These are phyloP conservation scores for Resseliella maxima DNA, from an alignment of 2,888 invertebrate genomes.

Conservation along the genomic window DNA sequence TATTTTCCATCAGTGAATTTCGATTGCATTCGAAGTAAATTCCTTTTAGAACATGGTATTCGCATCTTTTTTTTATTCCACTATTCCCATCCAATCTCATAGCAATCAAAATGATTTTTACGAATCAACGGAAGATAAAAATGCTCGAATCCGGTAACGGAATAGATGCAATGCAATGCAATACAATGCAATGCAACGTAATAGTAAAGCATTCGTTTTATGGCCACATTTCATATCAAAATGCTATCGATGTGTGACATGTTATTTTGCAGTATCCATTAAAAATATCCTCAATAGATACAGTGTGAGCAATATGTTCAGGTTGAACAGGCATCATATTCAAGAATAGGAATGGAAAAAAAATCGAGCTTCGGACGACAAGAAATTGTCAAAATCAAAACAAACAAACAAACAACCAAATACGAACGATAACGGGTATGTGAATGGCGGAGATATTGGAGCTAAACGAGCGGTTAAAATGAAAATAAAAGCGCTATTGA, in stretches of 20 bases:
- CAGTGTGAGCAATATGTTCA: background rate
- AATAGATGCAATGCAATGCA: background rate
- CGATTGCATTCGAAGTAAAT: background rate
- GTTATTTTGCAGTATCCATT: background rate
- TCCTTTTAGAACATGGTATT: background rate
- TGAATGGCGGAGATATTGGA: background rate
- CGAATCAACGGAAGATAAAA: conserved; percentile 50
- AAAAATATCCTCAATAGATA: background rate
- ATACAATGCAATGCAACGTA: background rate
- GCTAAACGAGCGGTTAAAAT: conserved; percentile 24
- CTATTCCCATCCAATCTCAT: background rate
- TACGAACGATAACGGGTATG: background rate
- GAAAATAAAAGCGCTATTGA: conserved; percentile 30
- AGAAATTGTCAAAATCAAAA: conserved; percentile 33
- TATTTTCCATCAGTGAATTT: background rate
- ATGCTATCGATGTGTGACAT: conserved; percentile 14
- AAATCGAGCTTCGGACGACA: background rate
- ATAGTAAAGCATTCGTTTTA: background rate
- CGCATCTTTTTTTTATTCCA: background rate
- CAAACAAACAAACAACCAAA: background rate
- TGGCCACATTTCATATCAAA: background rate
- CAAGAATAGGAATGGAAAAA: background rate
- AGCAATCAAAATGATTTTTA: conserved; percentile 53
- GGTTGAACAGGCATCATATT: background rate
- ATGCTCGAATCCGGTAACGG: background rate